Conservation (phyloP, 1,140 invertebrate genomes). For the Camponotus vicinus region DNA sequence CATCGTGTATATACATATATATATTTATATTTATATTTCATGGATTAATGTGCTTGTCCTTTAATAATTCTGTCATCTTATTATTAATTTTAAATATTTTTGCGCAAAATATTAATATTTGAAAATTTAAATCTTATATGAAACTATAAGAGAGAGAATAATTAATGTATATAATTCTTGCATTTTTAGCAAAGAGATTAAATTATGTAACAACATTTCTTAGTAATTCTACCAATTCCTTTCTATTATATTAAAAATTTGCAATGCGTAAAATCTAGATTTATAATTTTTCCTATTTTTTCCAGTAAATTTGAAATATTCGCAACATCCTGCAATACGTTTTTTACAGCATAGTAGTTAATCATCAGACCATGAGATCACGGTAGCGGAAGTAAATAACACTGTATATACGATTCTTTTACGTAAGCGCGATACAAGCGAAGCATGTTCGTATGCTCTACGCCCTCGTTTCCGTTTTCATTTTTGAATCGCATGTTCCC, state of each 20-base stretch:
- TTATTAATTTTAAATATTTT: not conserved
- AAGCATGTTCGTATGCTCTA: constrained; percentile 6
- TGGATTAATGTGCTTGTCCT: not conserved
- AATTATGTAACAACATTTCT: not conserved
- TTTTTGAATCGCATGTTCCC: constrained; percentile 38
- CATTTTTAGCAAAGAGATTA: not conserved
- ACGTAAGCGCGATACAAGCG: constrained; percentile 40
- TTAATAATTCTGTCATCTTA: not conserved
- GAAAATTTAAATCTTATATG: not conserved
- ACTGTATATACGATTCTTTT: constrained; percentile 28
- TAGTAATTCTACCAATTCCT: not conserved
- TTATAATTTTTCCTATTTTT: not conserved
- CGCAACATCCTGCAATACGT: not conserved
- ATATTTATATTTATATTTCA: not conserved
- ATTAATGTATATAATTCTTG: not conserved
- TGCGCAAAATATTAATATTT: not conserved
- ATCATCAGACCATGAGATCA: constrained; percentile 23
- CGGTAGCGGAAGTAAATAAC: constrained; percentile 46
- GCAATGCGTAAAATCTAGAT: not conserved
- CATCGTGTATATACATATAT: too few species aligned
- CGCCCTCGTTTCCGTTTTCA: constrained; percentile 43
- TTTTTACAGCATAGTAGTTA: constrained; percentile 20
- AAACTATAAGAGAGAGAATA: not conserved
- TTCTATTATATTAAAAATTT: not conserved
- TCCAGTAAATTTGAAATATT: not conserved